phyloP scores from a whole-genome alignment of 2,888 invertebrate genomes.

The Lepidocyrtinus sp. region DNA sequence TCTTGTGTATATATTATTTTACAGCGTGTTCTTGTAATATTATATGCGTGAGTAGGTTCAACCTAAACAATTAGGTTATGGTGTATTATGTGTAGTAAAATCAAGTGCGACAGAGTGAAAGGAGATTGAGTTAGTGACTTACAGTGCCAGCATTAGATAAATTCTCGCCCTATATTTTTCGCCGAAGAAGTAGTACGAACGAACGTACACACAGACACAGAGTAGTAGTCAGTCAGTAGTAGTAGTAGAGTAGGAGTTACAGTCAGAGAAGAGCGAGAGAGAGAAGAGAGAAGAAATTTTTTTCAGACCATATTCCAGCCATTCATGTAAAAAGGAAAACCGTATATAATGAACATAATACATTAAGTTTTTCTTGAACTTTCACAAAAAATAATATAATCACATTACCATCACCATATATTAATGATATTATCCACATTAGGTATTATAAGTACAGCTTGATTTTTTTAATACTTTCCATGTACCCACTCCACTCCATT shows the following conservation, averaged over 20 bases:
- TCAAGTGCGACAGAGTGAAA: constrained; percentile 62
- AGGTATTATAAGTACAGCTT: too few relatives aligned
- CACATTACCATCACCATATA: constrained; percentile 28
- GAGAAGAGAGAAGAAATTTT: constrained; percentile 38
- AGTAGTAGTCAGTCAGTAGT: constrained; percentile 32
- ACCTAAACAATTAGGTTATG: background rate
- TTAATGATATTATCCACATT: constrained; percentile 7
- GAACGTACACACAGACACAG: constrained; percentile 32
- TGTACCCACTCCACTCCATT: background rate
- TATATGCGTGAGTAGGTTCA: constrained; percentile 4
- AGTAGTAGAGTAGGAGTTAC: constrained; percentile 31
- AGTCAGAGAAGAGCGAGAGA: constrained; percentile 41
- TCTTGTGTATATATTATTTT: constrained; percentile 11
- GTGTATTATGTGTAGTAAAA: constrained; percentile 41
- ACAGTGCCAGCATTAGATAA: constrained; percentile 65
- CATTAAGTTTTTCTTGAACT: too few relatives aligned
- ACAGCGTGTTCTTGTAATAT: constrained; percentile 8
- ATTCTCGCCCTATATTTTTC: constrained; percentile 65
- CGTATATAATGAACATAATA: constrained; percentile 34
- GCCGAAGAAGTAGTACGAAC: constrained; percentile 53
- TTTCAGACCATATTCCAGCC: constrained; percentile 57
- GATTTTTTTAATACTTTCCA: background rate
- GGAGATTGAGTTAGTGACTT: constrained; percentile 63
- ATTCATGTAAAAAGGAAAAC: constrained; percentile 57
- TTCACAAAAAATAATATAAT: constrained; percentile 44